phyloP scores from a whole-genome alignment of 1,140 invertebrate species.

The Alviniconcha marisindica region DNA sequence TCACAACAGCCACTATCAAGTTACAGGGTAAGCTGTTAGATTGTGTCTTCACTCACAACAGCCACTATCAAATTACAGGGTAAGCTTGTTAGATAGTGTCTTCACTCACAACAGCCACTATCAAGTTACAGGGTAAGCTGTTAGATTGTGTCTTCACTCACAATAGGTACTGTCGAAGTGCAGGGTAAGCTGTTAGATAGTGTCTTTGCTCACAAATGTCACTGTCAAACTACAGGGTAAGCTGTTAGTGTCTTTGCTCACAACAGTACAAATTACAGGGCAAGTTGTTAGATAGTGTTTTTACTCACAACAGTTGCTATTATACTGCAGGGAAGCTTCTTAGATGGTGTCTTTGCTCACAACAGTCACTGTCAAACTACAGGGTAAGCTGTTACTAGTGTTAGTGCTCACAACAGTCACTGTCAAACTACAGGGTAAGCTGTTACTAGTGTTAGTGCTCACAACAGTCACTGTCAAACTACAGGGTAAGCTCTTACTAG shows the following conservation, averaged over 20 bases:
- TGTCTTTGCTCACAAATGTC: not conserved
- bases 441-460: no score
- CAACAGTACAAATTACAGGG: not conserved
- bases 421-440: no score
- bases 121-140: slow-evolving; percentile 58
- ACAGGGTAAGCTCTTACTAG: no score
- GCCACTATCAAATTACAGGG: not conserved
- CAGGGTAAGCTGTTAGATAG: not conserved
- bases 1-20: no score
- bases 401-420: no score
- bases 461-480: no score
- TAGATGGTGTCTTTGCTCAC: no score
- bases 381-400: no score
- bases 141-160: not conserved
- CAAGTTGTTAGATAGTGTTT: not conserved
- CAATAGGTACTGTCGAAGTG: not conserved
- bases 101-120: slow-evolving; percentile 63
- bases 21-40: no score
- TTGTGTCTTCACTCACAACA: not conserved
- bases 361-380: no score
- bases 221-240: slow-evolving; percentile 14
- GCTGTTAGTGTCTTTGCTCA: not conserved
- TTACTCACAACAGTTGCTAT: no score
- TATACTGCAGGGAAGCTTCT: no score
- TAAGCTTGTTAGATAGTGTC: slow-evolving; percentile 45